Evolutionary conservation across 2,797 vertebrate genomes (phyloP), one percentile per base, ranked within the genome.

Genomic region (Muscicapa striata): DNA sequence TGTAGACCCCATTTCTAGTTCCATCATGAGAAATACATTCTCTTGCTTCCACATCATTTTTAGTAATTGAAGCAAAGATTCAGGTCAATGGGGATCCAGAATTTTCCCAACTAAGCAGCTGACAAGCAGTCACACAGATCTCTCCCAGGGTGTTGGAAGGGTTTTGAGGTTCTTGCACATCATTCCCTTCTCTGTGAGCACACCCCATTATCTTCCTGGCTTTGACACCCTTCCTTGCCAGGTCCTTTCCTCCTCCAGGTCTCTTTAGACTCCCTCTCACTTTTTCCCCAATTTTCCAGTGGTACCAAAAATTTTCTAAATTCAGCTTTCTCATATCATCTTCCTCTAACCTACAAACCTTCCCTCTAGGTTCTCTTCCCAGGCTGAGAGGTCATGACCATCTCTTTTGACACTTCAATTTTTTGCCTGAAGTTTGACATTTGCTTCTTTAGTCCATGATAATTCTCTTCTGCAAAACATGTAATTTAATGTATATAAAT

Each of bases 401-500:
- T 15, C 24, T 84, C 38, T 73, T 62, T 52, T 43, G 40, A 62
- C 29, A 63, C 7, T 88, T 76, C 51, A 52, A 13, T 59, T 46
- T 81, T 89, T 68, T 90, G 29, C 23, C 32, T 49, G 54, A 93
- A 90, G 29, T 91, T 84, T 76, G 63, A 32, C 16, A 40, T 66
- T 91, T 94, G 36, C 38, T 62, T 86, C 67, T 84, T 93, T 55
- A 88, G 69, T 48, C 69, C 70, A 59, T 48, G 63, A 55, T 15
- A 51, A 45, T 84, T 40, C 34, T 83, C 16, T 63, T 90, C 46
- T 64, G n/a, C 26, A 54, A 91, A 86, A 41, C 18, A 52, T 93
- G n/a, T 72, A 85, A 95, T 93, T 93, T 91, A 62, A 78, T 3
- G 2, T 62, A 48, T 69, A 94, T 85, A 96, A 89, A 95, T 69